Conservation (phyloP, 2,888 invertebrate species). For the Notodonta ziczac region DNA sequence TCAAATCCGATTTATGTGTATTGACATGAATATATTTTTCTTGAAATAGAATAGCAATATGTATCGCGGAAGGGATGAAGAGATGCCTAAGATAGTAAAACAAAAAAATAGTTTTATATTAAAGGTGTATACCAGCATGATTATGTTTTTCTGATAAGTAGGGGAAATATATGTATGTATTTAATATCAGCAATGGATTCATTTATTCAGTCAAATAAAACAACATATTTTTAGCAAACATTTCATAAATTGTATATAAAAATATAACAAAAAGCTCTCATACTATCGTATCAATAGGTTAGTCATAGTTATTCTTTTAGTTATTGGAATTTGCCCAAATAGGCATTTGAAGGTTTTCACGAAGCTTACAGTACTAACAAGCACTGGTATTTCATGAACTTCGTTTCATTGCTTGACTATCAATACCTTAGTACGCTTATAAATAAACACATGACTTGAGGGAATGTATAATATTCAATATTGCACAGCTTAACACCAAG, state of each 20-base stretch:
- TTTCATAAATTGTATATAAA: slow-evolving; percentile 52
- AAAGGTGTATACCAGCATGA: background rate
- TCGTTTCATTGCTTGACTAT: background rate
- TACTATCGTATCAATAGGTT: background rate
- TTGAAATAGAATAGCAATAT: background rate
- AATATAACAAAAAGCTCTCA: slow-evolving; percentile 36
- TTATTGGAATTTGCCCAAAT: background rate
- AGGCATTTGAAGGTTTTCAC: background rate
- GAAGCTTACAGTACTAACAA: background rate
- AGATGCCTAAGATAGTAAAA: too few relatives aligned
- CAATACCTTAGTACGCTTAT: slow-evolving; percentile 19
- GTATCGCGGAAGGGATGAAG: background rate
- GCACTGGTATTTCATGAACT: background rate
- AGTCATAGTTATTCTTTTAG: background rate
- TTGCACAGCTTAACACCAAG: slow-evolving; percentile 34
- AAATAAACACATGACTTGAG: slow-evolving; percentile 13
- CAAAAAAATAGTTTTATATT: background rate
- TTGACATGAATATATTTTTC: background rate
- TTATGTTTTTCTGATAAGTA: background rate
- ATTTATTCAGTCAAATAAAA: slow-evolving; percentile 12
- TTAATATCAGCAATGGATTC: background rate
- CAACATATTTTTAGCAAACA: slow-evolving; percentile 32
- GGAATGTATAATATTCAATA: slow-evolving; percentile 38
- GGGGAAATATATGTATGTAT: background rate
- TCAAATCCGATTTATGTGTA: background rate